Percentiles rank a stretch among this genome's conserved stretches.
Evolutionary conservation across 1,140 invertebrate genomes (phyloP).

Genomic region (Zaprionus vittiger): DNA sequence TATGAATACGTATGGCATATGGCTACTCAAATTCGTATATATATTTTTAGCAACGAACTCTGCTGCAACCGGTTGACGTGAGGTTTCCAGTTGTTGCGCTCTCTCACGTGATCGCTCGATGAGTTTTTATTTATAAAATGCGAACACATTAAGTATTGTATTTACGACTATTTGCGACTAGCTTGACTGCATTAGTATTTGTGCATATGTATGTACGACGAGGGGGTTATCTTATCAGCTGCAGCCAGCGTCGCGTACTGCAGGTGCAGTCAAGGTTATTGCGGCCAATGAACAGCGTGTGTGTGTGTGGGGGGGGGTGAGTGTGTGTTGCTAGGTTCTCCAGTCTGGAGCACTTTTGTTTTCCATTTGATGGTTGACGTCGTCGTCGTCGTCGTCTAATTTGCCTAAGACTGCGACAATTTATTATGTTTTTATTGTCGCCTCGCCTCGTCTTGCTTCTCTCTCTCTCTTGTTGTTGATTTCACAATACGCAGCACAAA

Average conservation of each 20-base stretch:
- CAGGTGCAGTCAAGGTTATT: slow-evolving; percentile 47
- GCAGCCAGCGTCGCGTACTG: slow-evolving; percentile 25
- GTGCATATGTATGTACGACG: slow-evolving; percentile 2
- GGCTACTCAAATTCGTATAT: slow-evolving; percentile 2
- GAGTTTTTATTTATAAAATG: slow-evolving; percentile 26
- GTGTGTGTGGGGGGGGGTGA: not conserved
- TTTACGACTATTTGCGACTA: slow-evolving; percentile 10
- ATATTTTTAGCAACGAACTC: slow-evolving; percentile 16
- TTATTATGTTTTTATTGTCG: slow-evolving; percentile 35
- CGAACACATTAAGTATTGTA: not conserved
- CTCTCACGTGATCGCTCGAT: slow-evolving; percentile 62
- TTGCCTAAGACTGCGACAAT: slow-evolving; percentile 18
- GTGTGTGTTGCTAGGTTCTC: not conserved
- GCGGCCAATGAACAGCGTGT: slow-evolving; percentile 16
- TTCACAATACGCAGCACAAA: slow-evolving; percentile 58
- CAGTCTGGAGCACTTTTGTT: slow-evolving; percentile 26
- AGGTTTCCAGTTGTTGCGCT: slow-evolving; percentile 31
- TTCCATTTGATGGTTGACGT: slow-evolving; percentile 9
- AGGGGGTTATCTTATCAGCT: slow-evolving; percentile 46
- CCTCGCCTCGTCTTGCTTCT: slow-evolving; percentile 19
- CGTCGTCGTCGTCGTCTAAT: slow-evolving; percentile 3
- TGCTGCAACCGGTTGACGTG: slow-evolving; percentile 23
- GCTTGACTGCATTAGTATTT: slow-evolving; percentile 14
- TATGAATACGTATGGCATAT: not conserved
- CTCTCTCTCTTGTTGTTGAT: slow-evolving; percentile 16